Base-by-base conservation (phyloP, 2,113 vertebrate genomes). In the Electrona antarctica region DNA sequence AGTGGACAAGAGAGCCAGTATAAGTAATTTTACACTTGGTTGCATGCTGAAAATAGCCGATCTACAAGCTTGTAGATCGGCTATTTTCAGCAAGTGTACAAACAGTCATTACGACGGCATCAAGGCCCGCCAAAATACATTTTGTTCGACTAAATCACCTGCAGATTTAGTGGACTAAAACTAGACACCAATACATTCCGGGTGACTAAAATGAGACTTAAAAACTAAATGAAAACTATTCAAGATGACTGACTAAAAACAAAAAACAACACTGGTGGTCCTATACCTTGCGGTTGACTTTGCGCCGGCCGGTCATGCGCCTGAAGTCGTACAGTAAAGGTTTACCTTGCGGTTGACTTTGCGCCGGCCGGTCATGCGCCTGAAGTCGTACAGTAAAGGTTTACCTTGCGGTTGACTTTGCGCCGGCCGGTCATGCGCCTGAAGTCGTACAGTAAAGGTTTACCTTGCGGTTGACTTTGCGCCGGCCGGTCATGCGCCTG, bases 291-390 rank as follows among this genome's bases (percentile, higher is more conserved):
- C 97, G 96, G 90, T 98, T 99, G 33, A 99, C 90, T 50, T 96
- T 93, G 12, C 96, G 94, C 2, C 97, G 93, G 0, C 96, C 96
- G 0, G 96, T 99, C 96, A 99, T 98, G 6, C 98, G 93, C 1
- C 96, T 93, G 87, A 99, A 99, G 66, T 98, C 97, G 9, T 98
- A 97, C 1, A 99, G 94, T 11, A 99, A 85, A 0, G 98, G 97
- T n/a, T n/a, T 59, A 94, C 93, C 91, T 99, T 98, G 79, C 97
- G 96, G 90, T 98, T 99, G 33, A 99, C 90, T 50, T 96, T 93
- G 12, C 96, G 94, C 2, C 97, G 93, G 0, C 96, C 96, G 0
- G 96, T 99, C 96, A 99, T 98, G 6, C 98, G 93, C 1, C 96
- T 93, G 87, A 99, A 99, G 66, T 98, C 97, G 9, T 98, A 97